phyloP scores from a whole-genome alignment of 1,140 invertebrate species.

The Thaumetopoea pityocampa region DNA sequence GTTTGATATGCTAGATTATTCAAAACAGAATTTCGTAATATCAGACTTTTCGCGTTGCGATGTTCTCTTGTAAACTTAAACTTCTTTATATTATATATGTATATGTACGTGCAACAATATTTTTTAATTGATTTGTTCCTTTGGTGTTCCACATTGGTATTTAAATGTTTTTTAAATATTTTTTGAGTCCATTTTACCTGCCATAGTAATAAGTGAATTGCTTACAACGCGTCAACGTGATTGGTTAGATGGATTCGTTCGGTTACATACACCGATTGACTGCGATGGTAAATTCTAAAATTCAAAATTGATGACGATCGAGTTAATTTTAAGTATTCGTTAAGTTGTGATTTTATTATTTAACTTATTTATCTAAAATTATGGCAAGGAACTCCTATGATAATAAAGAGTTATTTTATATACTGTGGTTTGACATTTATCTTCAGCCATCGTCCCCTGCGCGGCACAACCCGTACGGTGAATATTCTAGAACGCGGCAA shows the following conservation, averaged over 20 bases:
- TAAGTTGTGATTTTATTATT: slow-evolving; percentile 73
- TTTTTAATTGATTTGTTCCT: slow-evolving; percentile 47
- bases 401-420: slow-evolving; percentile 62
- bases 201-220: slow-evolving; percentile 67
- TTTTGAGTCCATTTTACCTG: slow-evolving; percentile 67
- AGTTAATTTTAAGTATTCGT: slow-evolving; percentile 71
- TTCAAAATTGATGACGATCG: slow-evolving; percentile 49
- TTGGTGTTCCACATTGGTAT: slow-evolving; percentile 42
- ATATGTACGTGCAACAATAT: slow-evolving; percentile 25
- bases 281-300: slow-evolving; percentile 33
- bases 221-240: slow-evolving; percentile 38
- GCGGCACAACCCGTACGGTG: background rate
- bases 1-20: too few species aligned
- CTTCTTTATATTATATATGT: slow-evolving; percentile 21
- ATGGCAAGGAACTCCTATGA: slow-evolving; percentile 66
- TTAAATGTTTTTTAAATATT: slow-evolving; percentile 52
- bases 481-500: too few species aligned
- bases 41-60: slow-evolving; percentile 3
- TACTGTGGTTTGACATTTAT: slow-evolving; percentile 26
- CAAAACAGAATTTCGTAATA: too few species aligned
- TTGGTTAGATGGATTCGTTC: slow-evolving; percentile 27
- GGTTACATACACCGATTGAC: slow-evolving; percentile 13
- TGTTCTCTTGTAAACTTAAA: slow-evolving; percentile 1
- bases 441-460: background rate
- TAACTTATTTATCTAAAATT: slow-evolving; percentile 73